A percentile compares a stretch with the other conserved stretches of the same genome.
These are phyloP conservation scores for Noctua fimbriata DNA, from an alignment of 2,888 invertebrate species.

Conservation along the genomic window DNA sequence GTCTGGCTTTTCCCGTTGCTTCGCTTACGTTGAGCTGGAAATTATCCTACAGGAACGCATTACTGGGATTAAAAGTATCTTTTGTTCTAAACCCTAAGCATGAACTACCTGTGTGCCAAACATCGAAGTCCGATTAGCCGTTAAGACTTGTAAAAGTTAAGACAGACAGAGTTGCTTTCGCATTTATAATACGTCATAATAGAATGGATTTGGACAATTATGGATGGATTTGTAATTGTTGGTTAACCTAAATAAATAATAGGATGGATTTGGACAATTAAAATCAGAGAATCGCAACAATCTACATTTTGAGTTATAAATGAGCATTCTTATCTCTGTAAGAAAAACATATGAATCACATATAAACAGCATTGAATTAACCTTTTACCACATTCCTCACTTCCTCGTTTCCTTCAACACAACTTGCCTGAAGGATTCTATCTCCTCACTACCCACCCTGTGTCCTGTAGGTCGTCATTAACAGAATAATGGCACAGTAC, in stretches of 20 bases:
- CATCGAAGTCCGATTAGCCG: not conserved
- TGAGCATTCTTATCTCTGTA: not conserved
- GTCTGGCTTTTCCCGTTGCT: not conserved
- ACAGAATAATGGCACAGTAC: not conserved
- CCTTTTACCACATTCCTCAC: not conserved
- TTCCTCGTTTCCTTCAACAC: not conserved
- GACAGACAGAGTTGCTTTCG: not conserved
- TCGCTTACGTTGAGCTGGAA: not conserved
- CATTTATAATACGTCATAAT: too few relatives aligned
- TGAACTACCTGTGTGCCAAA: not conserved
- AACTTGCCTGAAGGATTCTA: not conserved
- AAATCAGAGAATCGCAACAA: not conserved
- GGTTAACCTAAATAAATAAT: too few relatives aligned
- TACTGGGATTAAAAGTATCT: not conserved
- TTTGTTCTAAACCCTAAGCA: not conserved
- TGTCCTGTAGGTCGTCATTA: not conserved
- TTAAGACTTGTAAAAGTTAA: not conserved
- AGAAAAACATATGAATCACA: too few relatives aligned
- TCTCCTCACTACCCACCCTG: not conserved
- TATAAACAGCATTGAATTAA: not conserved
- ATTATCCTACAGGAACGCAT: not conserved
- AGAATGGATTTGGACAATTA: not conserved
- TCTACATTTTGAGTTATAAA: not conserved
- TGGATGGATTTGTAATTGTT: too few relatives aligned
- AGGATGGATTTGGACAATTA: not conserved